Evolutionary conservation across 2,113 vertebrate species (phyloP).

Genomic region (Corapipo altera): DNA sequence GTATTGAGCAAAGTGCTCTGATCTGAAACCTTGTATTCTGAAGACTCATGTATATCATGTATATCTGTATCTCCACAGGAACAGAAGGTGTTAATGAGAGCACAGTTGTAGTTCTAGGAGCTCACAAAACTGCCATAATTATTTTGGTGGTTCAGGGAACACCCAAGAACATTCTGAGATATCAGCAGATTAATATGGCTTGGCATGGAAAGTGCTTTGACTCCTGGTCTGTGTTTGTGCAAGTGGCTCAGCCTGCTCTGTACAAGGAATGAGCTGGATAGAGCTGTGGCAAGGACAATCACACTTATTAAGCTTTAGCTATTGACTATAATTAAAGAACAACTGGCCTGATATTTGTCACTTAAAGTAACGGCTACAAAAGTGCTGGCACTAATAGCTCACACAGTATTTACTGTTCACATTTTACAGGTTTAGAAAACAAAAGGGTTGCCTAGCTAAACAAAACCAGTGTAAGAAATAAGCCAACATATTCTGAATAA

Average conservation of each 20-base stretch:
- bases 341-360: background rate
- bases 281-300: background rate
- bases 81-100: conserved; percentile 35
- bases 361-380: background rate
- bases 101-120: background rate
- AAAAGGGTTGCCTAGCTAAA: conserved; percentile 67
- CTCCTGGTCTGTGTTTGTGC: background rate
- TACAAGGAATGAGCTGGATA: background rate
- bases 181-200: background rate
- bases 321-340: background rate
- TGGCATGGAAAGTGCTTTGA: conserved; percentile 23
- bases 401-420: conserved; percentile 61
- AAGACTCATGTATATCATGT: background rate
- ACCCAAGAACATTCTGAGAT: conserved; percentile 6
- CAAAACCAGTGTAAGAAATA: conserved; percentile 54
- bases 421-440: conserved; percentile 65
- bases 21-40: background rate
- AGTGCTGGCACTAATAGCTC: background rate
- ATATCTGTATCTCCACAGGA: background rate
- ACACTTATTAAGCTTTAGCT: background rate
- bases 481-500: conserved; percentile 67
- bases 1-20: background rate
- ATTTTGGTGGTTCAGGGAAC: conserved; percentile 1
- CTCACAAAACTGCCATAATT: conserved; percentile 1
- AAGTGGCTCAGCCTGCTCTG: background rate